Conservation (phyloP, 2,888 invertebrate species). For the Neuroscelio doddi region DNA sequence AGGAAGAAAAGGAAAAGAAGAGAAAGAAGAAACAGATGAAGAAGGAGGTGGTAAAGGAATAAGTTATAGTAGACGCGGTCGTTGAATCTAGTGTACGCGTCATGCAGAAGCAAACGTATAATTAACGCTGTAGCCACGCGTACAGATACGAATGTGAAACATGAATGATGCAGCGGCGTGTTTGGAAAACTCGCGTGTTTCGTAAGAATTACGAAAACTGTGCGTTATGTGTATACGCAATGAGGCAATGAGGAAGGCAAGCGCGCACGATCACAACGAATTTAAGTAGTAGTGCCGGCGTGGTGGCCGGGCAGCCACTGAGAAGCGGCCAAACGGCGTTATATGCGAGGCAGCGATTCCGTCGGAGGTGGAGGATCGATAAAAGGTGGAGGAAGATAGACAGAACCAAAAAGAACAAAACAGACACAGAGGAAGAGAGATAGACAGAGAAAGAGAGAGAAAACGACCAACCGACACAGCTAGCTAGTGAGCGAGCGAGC, state of each 20-base stretch:
- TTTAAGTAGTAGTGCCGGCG: slow-evolving; percentile 65
- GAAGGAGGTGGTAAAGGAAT: too few species aligned
- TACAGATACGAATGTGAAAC: background rate
- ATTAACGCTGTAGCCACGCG: background rate
- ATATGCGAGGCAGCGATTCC: slow-evolving; percentile 56
- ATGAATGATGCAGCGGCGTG: background rate
- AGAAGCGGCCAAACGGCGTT: slow-evolving; percentile 56
- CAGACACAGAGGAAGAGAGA: slow-evolving; percentile 24
- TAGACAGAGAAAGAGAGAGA: slow-evolving; percentile 26
- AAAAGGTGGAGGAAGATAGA: slow-evolving; percentile 59
- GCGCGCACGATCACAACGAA: slow-evolving; percentile 42
- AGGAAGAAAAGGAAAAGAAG: too few species aligned
- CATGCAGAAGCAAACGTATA: background rate
- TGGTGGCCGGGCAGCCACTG: slow-evolving; percentile 71
- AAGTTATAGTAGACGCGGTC: background rate
- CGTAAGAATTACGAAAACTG: slow-evolving; percentile 19
- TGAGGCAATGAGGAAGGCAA: slow-evolving; percentile 21
- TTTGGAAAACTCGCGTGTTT: background rate
- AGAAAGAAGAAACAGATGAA: too few species aligned
- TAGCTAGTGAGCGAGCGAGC: too few species aligned
- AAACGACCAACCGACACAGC: too few species aligned
- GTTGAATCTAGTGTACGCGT: background rate
- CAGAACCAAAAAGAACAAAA: slow-evolving; percentile 39
- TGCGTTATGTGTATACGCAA: slow-evolving; percentile 52
- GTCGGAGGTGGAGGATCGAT: slow-evolving; percentile 63